These are phyloP conservation scores for Phytoseiulus persimilis DNA, from an alignment of 2,888 invertebrate species.

Conservation along the genomic window DNA sequence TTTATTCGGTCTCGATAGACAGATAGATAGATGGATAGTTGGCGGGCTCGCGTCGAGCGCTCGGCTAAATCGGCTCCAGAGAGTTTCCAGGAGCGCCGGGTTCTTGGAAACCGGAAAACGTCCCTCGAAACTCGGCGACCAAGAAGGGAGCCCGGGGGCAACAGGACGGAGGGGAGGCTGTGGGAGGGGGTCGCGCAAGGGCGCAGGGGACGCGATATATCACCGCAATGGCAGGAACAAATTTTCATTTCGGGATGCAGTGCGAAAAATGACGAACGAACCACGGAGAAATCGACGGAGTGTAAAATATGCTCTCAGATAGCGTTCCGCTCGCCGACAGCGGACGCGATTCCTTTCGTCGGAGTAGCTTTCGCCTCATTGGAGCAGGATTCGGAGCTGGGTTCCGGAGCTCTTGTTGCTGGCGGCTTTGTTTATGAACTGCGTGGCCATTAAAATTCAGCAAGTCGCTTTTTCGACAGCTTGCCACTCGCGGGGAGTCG, in stretches of 20 bases:
- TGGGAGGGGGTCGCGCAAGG: not conserved
- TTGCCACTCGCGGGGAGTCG: not conserved
- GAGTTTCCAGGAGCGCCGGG: too few relatives aligned
- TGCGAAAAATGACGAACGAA: slow-evolving; percentile 5
- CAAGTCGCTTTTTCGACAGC: not conserved
- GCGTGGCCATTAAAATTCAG: not conserved
- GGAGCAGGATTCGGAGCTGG: not conserved
- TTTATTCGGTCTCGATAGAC: not conserved
- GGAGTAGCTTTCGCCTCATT: not conserved
- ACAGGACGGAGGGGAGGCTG: not conserved
- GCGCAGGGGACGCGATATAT: not conserved
- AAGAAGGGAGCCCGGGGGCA: not conserved
- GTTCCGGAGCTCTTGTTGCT: not conserved
- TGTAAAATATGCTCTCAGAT: not conserved
- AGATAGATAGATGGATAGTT: too few relatives aligned
- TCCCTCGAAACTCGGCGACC: not conserved
- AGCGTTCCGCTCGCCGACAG: not conserved
- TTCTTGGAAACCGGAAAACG: too few relatives aligned
- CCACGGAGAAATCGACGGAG: not conserved
- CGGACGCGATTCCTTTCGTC: not conserved
- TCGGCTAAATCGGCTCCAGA: too few relatives aligned
- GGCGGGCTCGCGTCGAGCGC: too few relatives aligned
- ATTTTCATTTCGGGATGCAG: not conserved
- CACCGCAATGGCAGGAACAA: not conserved
- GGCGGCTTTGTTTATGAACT: not conserved